phyloP scores from a whole-genome alignment of 2,888 invertebrate genomes.

The Oxytorus armatus region DNA sequence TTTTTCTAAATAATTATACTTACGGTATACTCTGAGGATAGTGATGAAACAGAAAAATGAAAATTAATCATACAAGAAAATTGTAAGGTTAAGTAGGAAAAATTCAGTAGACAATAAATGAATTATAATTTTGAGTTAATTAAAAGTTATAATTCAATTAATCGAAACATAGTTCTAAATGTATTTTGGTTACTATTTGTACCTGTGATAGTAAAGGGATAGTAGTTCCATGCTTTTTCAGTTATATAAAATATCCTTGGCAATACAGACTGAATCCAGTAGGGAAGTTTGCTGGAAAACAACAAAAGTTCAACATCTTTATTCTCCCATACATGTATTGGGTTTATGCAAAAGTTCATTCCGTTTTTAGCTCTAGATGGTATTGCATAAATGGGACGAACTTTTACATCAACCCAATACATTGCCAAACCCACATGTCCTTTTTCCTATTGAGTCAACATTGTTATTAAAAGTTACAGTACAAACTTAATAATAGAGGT shows the following conservation, averaged over 20 bases:
- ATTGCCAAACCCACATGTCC: too few species aligned
- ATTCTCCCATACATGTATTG: constrained; percentile 34
- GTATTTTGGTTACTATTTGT: constrained; percentile 75
- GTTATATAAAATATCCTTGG: constrained; percentile 96
- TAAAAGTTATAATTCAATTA: too few species aligned
- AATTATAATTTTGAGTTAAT: too few species aligned
- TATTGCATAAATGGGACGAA: too few species aligned
- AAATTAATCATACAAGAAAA: background rate
- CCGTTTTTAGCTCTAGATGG: too few species aligned
- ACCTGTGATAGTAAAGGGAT: constrained; percentile 95
- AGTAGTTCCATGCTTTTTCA: constrained; percentile 98
- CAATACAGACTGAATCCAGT: constrained; percentile 94
- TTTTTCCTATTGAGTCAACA: too few species aligned
- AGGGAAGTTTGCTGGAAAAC: constrained; percentile 91
- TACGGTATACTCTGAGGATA: constrained; percentile 89
- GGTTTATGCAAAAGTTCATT: too few species aligned
- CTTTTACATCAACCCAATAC: too few species aligned
- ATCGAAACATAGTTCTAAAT: background rate
- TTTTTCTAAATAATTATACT: constrained; percentile 82
- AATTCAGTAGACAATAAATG: background rate
- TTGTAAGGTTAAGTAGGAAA: background rate
- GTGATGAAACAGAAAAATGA: constrained; percentile 72
- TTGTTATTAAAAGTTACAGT: too few species aligned
- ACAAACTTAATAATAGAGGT: too few species aligned
- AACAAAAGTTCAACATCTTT: constrained; percentile 41